Conservation (phyloP, 2,888 invertebrate genomes). For the Ischnura elegans region DNA sequence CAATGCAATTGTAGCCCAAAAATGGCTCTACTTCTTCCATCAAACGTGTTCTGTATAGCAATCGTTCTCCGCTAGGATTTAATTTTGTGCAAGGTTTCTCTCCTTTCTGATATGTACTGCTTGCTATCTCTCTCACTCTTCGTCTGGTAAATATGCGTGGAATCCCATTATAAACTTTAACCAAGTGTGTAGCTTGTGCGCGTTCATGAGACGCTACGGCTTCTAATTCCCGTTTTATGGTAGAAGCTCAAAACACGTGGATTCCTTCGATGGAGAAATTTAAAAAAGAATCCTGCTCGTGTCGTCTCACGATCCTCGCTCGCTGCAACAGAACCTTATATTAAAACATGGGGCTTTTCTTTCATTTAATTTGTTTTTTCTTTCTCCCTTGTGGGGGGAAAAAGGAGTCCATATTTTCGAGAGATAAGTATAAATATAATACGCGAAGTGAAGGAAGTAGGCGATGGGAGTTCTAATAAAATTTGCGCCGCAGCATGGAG, state of each 20-base stretch:
- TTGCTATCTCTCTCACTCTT: no score
- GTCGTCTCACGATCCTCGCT: background rate
- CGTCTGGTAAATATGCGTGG: background rate
- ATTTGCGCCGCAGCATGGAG: background rate
- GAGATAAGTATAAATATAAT: conserved; percentile 22
- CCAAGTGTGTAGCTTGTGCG: background rate
- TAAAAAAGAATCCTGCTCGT: background rate
- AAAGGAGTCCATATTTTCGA: conserved; percentile 38
- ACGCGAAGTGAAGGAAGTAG: background rate
- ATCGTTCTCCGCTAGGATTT: background rate
- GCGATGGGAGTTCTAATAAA: background rate
- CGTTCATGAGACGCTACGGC: background rate
- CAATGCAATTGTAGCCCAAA: background rate
- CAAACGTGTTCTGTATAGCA: background rate
- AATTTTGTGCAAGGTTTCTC: no score
- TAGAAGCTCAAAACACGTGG: background rate
- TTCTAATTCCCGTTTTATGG: background rate
- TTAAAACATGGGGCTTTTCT: no score
- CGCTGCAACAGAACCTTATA: background rate
- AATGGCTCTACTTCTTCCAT: background rate
- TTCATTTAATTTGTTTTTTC: background rate
- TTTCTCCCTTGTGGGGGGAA: background rate
- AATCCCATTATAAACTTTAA: background rate
- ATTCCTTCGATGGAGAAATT: background rate
- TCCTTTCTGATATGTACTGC: no score